Evolutionary conservation across 2,113 vertebrate genomes (phyloP), one percentile per base, ranked within the genome.

Genomic region (Aramus guarauna): DNA sequence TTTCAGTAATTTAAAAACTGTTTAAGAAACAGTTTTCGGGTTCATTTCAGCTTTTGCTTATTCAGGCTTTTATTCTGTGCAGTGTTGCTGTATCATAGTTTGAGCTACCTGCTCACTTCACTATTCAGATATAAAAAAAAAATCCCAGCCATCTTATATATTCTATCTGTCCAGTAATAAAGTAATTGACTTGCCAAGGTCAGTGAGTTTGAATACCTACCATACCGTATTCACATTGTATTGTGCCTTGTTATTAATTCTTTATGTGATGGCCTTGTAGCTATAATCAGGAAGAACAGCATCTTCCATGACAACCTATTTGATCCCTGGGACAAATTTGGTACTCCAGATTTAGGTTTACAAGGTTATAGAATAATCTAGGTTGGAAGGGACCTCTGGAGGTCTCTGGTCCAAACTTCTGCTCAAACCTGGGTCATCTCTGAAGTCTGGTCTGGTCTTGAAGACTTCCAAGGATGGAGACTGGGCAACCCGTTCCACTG

Each of bases 1-100:
- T 80, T 62, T 72, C 74, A 64, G 4, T 80, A 80, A 79, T 53
- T 58, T 75, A 78, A 92, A 52, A 69, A n/a, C 53, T 64, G 26
- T 59, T 91, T 74, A 78, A 94, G 47, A 66, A 71, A 59, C 24
- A 82, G 32, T 32, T 79, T 53, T 56, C 5, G 58, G 41, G 62
- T 94, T 96, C 53, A 55, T 95, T 91, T 95, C 73, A 92, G 69
- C 59, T 71, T 79, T 79, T 90, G 15, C 79, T 79, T 90, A 63
- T 77, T 93, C 39, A 92, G 67, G 39, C 23, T 83, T 88, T 77
- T 41, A 87, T 94, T 89, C 34, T 56, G 2, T 67, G 58, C n/a
- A 73, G 89, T 94, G 64, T 81, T 88, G 63, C 64, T 94, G 89
- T 91, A 76, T 96, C 69, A 67, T 85, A 76, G 48, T 94, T 96